phyloP scores from a whole-genome alignment of 1,140 invertebrate species.

The Hesperophylax magnus region DNA sequence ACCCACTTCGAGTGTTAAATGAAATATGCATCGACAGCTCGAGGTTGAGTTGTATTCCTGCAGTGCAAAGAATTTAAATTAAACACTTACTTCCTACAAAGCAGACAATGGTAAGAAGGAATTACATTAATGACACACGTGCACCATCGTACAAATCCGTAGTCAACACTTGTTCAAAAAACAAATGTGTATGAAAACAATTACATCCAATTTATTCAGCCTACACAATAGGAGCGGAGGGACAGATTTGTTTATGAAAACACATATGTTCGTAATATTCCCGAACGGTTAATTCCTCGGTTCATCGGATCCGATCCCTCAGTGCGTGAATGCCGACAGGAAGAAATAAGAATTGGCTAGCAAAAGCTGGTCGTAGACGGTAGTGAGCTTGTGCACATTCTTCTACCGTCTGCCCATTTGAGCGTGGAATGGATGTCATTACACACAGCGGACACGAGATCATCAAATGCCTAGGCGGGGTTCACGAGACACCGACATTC shows the following conservation, averaged over 20 bases:
- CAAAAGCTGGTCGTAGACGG: neutral
- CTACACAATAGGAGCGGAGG: neutral
- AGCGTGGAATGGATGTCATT: slow-evolving; percentile 24
- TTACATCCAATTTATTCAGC: slow-evolving; percentile 31
- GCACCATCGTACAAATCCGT: slow-evolving; percentile 12
- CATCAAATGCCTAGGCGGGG: slow-evolving; percentile 6
- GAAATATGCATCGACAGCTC: too few species aligned
- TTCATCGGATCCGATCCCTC: neutral
- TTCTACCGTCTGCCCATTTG: neutral
- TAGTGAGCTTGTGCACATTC: neutral
- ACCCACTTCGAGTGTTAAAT: too few species aligned
- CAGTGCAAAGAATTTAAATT: neutral
- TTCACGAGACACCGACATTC: neutral
- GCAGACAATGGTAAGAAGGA: slow-evolving; percentile 1
- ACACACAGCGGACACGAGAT: neutral
- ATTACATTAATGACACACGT: neutral
- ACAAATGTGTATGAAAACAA: slow-evolving; percentile 18
- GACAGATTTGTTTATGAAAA: slow-evolving; percentile 32
- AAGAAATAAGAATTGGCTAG: neutral
- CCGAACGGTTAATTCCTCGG: slow-evolving; percentile 5
- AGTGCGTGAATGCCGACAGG: slow-evolving; percentile 14
- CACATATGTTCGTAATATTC: slow-evolving; percentile 18
- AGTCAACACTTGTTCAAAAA: slow-evolving; percentile 19
- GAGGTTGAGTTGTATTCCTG: too few species aligned
- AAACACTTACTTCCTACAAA: slow-evolving; percentile 3